These are phyloP conservation scores for Parnassius orleans DNA, from an alignment of 2,888 invertebrate genomes.

Conservation along the genomic window DNA sequence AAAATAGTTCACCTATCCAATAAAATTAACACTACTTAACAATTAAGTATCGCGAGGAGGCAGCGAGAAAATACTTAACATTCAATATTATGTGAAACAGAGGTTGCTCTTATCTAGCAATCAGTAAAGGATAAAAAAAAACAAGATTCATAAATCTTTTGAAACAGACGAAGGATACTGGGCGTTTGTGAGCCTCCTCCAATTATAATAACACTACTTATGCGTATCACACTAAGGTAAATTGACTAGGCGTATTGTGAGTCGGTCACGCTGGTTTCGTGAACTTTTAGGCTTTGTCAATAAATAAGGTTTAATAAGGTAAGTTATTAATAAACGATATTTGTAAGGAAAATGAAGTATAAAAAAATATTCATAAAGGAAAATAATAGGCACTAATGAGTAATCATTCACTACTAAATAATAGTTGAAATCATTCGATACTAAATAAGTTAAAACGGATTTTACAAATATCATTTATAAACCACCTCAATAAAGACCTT, in stretches of 20 bases:
- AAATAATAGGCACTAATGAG: neutral
- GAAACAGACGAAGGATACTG: slow-evolving; percentile 14
- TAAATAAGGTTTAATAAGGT: too few relatives aligned
- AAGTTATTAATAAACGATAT: slow-evolving; percentile 22
- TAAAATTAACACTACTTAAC: slow-evolving; percentile 80
- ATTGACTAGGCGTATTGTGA: slow-evolving; percentile 80
- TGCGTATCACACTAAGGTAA: slow-evolving; percentile 81
- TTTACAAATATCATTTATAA: slow-evolving; percentile 22
- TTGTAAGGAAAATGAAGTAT: slow-evolving; percentile 2
- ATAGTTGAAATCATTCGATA: slow-evolving; percentile 1
- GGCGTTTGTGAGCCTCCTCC: slow-evolving; percentile 48
- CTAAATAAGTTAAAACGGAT: slow-evolving; percentile 3
- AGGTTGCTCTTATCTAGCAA: neutral
- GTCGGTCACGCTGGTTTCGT: slow-evolving; percentile 57
- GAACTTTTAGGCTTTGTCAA: slow-evolving; percentile 38
- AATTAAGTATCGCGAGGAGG: slow-evolving; percentile 76
- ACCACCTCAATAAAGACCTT: slow-evolving; percentile 7
- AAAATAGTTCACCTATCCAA: slow-evolving; percentile 79
- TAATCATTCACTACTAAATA: slow-evolving; percentile 2
- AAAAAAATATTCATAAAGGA: neutral
- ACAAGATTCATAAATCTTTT: slow-evolving; percentile 2
- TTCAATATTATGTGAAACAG: slow-evolving; percentile 4
- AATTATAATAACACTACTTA: slow-evolving; percentile 71
- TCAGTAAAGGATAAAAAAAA: slow-evolving; percentile 5
- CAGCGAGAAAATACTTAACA: slow-evolving; percentile 37